Evolutionary conservation across 2,888 invertebrate species (phyloP).

Genomic region (Pammene aurita): DNA sequence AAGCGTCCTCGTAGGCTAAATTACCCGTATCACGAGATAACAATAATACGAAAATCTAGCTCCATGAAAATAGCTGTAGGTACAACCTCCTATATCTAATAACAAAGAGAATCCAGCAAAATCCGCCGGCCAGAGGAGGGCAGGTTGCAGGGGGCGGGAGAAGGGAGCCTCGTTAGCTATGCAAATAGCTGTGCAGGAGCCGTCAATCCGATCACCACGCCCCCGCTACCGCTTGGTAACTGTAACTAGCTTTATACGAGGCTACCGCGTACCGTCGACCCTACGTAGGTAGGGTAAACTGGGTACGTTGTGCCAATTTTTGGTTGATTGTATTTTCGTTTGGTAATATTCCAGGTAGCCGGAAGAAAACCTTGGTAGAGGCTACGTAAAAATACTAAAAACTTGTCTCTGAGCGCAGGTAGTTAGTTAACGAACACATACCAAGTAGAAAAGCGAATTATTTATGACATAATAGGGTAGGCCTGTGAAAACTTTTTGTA

Average conservation of each 20-base stretch:
- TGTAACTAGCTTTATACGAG: conserved; percentile 25
- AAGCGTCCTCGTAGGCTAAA: not conserved
- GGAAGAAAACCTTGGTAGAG: not conserved
- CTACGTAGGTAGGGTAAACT: not conserved
- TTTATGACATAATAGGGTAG: too few species aligned
- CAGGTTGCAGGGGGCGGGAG: conserved; percentile 43
- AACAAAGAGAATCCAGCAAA: conserved; percentile 30
- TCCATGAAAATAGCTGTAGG: not conserved
- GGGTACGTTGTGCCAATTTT: not conserved
- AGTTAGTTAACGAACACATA: too few species aligned
- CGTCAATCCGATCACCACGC: conserved; percentile 41
- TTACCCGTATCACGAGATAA: not conserved
- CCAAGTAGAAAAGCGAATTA: too few species aligned
- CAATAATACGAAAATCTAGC: conserved; percentile 13
- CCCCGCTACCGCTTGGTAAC: conserved; percentile 25
- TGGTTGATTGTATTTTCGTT: not conserved
- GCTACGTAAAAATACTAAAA: too few species aligned
- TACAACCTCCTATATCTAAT: not conserved
- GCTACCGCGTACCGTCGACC: conserved; percentile 5
- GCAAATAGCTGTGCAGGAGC: conserved; percentile 60
- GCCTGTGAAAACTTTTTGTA: too few species aligned
- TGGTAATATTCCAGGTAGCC: too few species aligned
- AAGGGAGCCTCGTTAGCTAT: conserved; percentile 68
- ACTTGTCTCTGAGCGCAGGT: too few species aligned
- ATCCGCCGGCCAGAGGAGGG: conserved; percentile 42